These are phyloP conservation scores for Allobates femoralis DNA, from an alignment of 2,797 vertebrate species.

Conservation along the genomic window DNA sequence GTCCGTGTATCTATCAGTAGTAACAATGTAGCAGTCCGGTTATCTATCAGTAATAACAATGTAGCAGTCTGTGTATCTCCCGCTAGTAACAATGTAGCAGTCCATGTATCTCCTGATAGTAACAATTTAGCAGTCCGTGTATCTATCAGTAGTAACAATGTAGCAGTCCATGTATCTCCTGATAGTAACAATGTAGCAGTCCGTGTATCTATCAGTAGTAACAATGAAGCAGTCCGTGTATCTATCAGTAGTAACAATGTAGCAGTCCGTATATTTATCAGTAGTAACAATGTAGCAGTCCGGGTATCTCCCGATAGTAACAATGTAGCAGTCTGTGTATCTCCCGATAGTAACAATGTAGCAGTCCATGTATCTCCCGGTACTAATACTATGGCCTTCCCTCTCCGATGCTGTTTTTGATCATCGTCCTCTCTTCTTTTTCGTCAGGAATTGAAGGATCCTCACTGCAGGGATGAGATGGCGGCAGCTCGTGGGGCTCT, in stretches of 20 bases:
- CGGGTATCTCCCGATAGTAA: neutral
- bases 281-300: neutral
- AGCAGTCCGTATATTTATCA: neutral
- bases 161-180: neutral
- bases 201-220: neutral
- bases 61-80: neutral
- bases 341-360: neutral
- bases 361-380: neutral
- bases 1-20: neutral
- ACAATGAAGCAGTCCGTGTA: neutral
- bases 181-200: neutral
- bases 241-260: neutral
- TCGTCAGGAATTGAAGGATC: constrained; percentile 92
- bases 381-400: neutral
- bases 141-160: neutral
- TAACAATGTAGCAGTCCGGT: neutral
- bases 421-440: neutral
- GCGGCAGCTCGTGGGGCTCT: constrained; percentile 94
- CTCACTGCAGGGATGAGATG: constrained; percentile 98
- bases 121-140: neutral
- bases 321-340: neutral
- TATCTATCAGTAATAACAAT: neutral
- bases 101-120: neutral
- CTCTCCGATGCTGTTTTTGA: neutral
- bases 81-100: neutral